Evolutionary conservation across 2,888 invertebrate genomes (phyloP), one percentile per base, ranked within the genome.

Genomic region (Dione juno): DNA sequence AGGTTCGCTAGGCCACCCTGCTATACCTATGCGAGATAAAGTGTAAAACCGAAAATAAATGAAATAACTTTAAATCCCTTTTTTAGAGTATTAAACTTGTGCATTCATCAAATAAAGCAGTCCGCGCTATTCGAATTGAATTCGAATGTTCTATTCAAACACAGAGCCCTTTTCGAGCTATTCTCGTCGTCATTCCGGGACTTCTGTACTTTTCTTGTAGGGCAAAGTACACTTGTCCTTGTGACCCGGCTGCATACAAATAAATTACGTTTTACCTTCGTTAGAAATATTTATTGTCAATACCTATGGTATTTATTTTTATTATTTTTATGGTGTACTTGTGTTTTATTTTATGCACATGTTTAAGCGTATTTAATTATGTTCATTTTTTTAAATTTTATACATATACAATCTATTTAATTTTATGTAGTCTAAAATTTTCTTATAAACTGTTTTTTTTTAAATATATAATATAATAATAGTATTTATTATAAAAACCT

Each of bases 141-240:
- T n/a, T n/a, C n/a, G n/a, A n/a, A n/a, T n/a, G 43, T 59, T 59
- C 59, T 67, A 67, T 57, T 54, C 48, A 70, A 53, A 59, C 48
- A 45, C 16, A 53, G 59, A 64, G 63, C 63, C 70, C 66, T 67
- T 61, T 57, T 53, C 13, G 45, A 64, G 66, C 63, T 73, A 73
- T 73, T 71, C 66, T 57, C 63, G 73, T 69, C 73, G 54, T 45
- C 61, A 28, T 63, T 58, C 73, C 57, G 53, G 43, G 52, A 69
- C 57, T 73, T 52, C 45, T 72, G 67, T 59, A 50, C 28, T 43
- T 52, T 69, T 69, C 69, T 72, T 61, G 57, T 58, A 43, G 19
- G 45, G 54, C 50, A 69, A 69, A 73, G 71, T 73, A 57, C 71
- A 54, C 57, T 66, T 41, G 28, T 63, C 37, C 40, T 59, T 58